Conservation (phyloP, 35 echinoderm and acorn worm genomes). For the Ophiothrix spiculata region DNA sequence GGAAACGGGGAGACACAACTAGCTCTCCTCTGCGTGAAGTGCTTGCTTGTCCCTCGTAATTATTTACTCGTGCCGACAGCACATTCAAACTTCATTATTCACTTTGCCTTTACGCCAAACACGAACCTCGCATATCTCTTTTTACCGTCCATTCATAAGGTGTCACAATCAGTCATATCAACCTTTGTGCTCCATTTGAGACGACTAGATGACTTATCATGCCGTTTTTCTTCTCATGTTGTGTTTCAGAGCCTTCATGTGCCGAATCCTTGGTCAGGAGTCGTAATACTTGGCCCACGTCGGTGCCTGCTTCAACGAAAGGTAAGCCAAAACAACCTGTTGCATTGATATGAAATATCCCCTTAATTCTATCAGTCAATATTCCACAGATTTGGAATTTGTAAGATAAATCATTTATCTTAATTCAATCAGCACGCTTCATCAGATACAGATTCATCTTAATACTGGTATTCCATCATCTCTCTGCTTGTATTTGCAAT, state of each 20-base stretch:
- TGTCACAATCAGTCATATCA: background rate
- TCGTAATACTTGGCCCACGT: conserved; percentile 16
- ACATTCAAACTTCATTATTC: background rate
- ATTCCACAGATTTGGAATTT: too few species aligned
- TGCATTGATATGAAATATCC: too few species aligned
- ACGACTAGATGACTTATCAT: background rate
- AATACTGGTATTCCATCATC: too few species aligned
- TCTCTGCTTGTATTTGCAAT: too few species aligned
- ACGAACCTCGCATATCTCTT: background rate
- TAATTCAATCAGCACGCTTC: too few species aligned
- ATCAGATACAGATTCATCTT: too few species aligned
- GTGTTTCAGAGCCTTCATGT: conserved; percentile 35
- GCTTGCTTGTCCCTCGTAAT: conserved; percentile 17
- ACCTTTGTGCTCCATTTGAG: background rate
- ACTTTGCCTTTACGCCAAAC: background rate
- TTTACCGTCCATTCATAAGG: conserved; percentile 10
- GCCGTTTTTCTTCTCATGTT: conserved; percentile 2
- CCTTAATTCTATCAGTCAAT: too few species aligned
- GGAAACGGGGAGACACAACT: conserved; percentile 29
- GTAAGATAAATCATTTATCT: too few species aligned
- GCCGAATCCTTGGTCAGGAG: conserved; percentile 29
- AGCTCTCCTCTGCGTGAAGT: conserved; percentile 29
- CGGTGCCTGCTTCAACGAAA: conserved; percentile 33
- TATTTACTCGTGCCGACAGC: conserved; percentile 26
- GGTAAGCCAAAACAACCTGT: too few species aligned